Evolutionary conservation across 2,888 invertebrate species (phyloP).

Genomic region (Disparrhopalites patrizii): DNA sequence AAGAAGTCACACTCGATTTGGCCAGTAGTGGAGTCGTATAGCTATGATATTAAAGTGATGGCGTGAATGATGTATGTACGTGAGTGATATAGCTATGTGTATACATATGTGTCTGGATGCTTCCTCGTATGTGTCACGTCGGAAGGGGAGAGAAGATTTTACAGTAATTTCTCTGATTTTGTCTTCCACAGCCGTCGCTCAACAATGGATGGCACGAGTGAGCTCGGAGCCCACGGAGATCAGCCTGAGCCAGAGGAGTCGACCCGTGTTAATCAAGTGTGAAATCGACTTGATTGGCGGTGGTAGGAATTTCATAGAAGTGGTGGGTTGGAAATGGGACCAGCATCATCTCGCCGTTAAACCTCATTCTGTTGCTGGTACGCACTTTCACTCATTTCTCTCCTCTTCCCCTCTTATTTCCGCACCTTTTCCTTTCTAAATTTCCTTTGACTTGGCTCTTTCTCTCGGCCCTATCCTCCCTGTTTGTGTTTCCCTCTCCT

Average conservation of each 20-base stretch:
- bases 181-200: slow-evolving; percentile 38
- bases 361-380: slow-evolving; percentile 29
- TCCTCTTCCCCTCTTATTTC: neutral
- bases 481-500: too few species aligned
- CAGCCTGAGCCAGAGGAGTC: neutral
- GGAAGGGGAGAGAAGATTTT: too few species aligned
- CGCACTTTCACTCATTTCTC: too few species aligned
- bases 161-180: neutral
- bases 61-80: too few species aligned
- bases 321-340: slow-evolving; percentile 44
- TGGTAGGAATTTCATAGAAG: slow-evolving; percentile 44
- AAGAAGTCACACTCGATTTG: too few species aligned
- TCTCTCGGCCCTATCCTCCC: too few species aligned
- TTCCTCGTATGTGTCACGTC: too few species aligned
- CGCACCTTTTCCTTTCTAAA: neutral
- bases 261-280: slow-evolving; percentile 40
- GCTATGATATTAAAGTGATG: too few species aligned
- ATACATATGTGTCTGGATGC: neutral
- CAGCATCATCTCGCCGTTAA: slow-evolving; percentile 28
- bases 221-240: slow-evolving; percentile 23
- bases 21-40: too few species aligned
- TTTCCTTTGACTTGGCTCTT: too few species aligned
- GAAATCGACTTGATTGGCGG: slow-evolving; percentile 47
- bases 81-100: neutral
- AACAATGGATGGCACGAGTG: slow-evolving; percentile 45